Evolutionary conservation across 2,797 vertebrate genomes (phyloP).

Genomic region (Lepus oiostolus): DNA sequence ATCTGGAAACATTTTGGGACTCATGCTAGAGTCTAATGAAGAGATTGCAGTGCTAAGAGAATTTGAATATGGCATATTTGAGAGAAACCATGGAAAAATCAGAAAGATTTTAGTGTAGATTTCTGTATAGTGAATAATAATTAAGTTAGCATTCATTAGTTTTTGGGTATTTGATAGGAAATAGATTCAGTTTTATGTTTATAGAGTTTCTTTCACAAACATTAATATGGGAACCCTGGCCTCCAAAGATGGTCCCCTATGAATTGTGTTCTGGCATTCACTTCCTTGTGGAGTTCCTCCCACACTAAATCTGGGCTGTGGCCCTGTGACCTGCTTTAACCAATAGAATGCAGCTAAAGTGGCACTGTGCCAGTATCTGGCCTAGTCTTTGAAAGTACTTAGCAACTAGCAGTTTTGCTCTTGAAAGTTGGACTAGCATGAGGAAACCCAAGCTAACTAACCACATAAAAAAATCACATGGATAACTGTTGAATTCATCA

Average conservation of each 20-base stretch:
- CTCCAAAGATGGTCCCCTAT: slow-evolving; percentile 9
- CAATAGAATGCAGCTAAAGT: slow-evolving; percentile 23
- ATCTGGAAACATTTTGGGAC: slow-evolving; percentile 68
- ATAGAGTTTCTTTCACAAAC: slow-evolving; percentile 69
- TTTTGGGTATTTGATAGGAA: slow-evolving; percentile 68
- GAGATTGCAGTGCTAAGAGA: slow-evolving; percentile 41
- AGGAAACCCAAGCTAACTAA: slow-evolving; percentile 28
- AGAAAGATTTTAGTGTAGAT: slow-evolving; percentile 47
- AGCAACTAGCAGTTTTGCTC: slow-evolving; percentile 58
- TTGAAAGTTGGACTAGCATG: slow-evolving; percentile 31
- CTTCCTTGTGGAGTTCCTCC: not conserved
- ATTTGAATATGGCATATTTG: slow-evolving; percentile 65
- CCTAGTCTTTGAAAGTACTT: slow-evolving; percentile 40
- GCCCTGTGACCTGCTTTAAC: slow-evolving; percentile 48
- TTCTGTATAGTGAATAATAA: slow-evolving; percentile 59
- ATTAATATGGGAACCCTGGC: slow-evolving; percentile 37
- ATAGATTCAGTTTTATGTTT: slow-evolving; percentile 65
- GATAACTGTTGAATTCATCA: not conserved
- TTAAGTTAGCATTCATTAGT: slow-evolving; percentile 61
- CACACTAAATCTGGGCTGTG: slow-evolving; percentile 5
- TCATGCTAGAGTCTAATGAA: slow-evolving; percentile 54
- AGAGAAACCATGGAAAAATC: slow-evolving; percentile 64
- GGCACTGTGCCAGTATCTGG: not conserved
- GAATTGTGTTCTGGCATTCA: slow-evolving; percentile 27
- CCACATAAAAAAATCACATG: not conserved